Conservation (phyloP, 2,797 vertebrate genomes). For the Pristis pectinata region DNA sequence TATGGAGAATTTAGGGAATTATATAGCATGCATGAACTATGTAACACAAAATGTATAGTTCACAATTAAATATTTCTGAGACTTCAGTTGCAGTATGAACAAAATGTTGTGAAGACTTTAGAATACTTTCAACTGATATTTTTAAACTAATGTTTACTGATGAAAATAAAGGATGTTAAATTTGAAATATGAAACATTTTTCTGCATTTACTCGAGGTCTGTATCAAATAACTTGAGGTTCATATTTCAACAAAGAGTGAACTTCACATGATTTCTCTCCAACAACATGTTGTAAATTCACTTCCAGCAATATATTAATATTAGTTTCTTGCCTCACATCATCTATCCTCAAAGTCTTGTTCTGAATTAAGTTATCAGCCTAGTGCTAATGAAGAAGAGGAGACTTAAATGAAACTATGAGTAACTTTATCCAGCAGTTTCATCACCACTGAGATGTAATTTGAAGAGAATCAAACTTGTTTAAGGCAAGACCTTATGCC, state of each 20-base stretch:
- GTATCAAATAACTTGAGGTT: neutral
- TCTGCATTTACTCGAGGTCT: neutral
- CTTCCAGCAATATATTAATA: neutral
- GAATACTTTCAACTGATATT: neutral
- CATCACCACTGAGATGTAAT: neutral
- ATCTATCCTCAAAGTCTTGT: neutral
- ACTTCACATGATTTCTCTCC: neutral
- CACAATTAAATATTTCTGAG: too few species aligned
- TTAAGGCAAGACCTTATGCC: neutral
- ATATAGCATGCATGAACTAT: neutral
- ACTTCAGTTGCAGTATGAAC: too few species aligned
- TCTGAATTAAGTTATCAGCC: neutral
- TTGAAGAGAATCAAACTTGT: neutral
- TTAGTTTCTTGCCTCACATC: neutral
- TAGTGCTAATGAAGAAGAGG: neutral
- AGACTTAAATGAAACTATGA: neutral
- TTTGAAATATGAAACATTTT: neutral
- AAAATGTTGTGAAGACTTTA: too few species aligned
- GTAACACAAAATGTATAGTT: neutral
- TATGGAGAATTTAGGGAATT: neutral
- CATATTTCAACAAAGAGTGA: neutral
- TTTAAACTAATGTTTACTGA: neutral
- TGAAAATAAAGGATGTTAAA: neutral
- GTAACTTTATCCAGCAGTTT: neutral
- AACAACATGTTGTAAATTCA: neutral